Base-by-base conservation (phyloP, 2,113 vertebrate species). In the Amia ocellicauda region DNA sequence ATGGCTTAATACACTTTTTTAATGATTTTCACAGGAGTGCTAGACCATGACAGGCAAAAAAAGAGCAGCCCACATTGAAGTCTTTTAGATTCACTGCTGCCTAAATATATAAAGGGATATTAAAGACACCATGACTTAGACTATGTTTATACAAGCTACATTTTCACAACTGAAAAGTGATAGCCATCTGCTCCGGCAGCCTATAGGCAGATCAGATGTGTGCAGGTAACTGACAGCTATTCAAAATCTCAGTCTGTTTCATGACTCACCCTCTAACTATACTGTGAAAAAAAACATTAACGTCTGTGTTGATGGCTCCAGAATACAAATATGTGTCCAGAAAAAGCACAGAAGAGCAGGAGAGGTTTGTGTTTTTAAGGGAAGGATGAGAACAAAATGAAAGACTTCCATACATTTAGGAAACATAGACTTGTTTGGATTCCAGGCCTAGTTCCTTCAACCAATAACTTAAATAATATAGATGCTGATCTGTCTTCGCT, bases 111-210 rank as follows among this genome's bases (percentile, higher is more conserved):
- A 75, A 76, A 68, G 69, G 73, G 70, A 60, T 76, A 63, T 75
- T 73, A 72, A 77, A 77, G 80, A 74, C 74, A 74, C 70, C 40
- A 54, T 71, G 78, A 80, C 78, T 78, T 60, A 62, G 71, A 52
- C 51, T 71, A 74, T 84, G 81, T 88, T 88, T 88, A 77, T 72
- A 75, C 83, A 86, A 82, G 81, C 74, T 86, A 81, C 72, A 82
- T 85, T 86, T 89, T 87, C 83, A 84, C 79, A 83, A 86, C 78
- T 83, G 84, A 80, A 86, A 86, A 80, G 79, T 80, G 85, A 88
- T 87, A 85, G 79, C 83, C 79, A 84, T 88, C 82, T 84, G 83
- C 80, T 77, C 63, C 29, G 57, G 80, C 80, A 66, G 76, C 72
- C 77, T 78, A 75, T 29, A 78, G 76, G 78, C 73, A 70, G 78